Base-by-base conservation (phyloP, 2,797 vertebrate genomes). In the Onychomys torridus region DNA sequence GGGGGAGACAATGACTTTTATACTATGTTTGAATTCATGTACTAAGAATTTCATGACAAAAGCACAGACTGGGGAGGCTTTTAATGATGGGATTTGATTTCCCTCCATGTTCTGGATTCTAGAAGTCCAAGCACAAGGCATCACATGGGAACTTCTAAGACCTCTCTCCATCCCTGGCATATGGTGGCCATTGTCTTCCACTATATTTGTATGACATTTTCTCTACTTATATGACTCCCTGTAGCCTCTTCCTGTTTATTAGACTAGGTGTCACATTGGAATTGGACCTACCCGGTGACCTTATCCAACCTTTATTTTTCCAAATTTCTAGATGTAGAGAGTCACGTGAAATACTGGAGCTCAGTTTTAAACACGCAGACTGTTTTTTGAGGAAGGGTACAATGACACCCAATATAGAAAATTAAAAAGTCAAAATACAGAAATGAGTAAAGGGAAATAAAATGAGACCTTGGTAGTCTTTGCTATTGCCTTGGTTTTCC, bases 1-100 rank as follows among this genome's bases (percentile, higher is more conserved):
- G 76, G 77, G 57, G 2, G n/a, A 61, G 61, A 96, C 83, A 91
- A 55, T 93, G 10, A 78, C 43, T 71, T 88, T 86, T 82, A 52
- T 29, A 17, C 25, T 61, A 21, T n/a, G 29, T 78, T 73, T 55
- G 6, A 57, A 46, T 96, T 43, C 76, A 14, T 40, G 83, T 76
- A 8, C 84, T 65, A 71, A 32, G 16, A 79, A 37, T 59, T 8
- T 65, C 7, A 6, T 73, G 85, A n/a, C 34, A 29, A 46, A 88
- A 19, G 13, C 17, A 16, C 14, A 88, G 34, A 78, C 29, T 29
- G 2, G 7, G 43, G 21, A n/a, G 4, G 6, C 5, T 32, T 69
- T 79, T 37, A 17, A 52, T 4, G 34, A 34, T 4, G 77, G 49
- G 88, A n/a, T 40, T 37, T 84, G 8, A 43, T 71, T n/a, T 93